These are phyloP conservation scores for Drosophila baimaii DNA, from an alignment of 1,140 invertebrate genomes.

Conservation along the genomic window DNA sequence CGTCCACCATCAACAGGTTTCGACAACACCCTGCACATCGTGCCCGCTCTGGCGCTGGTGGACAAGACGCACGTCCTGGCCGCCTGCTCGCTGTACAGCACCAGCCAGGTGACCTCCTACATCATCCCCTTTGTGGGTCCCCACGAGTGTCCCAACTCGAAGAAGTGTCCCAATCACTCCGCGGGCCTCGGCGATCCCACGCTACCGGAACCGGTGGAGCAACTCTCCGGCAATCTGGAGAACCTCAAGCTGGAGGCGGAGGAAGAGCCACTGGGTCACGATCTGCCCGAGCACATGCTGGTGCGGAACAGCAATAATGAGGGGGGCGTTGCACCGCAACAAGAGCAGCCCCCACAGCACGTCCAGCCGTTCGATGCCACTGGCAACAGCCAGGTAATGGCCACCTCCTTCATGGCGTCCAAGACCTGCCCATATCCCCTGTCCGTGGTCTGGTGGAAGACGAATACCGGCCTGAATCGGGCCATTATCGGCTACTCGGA, in stretches of 20 bases:
- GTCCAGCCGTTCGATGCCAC: constrained; percentile 85
- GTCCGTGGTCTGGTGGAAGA: constrained; percentile 90
- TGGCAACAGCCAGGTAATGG: constrained; percentile 84
- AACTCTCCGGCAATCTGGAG: constrained; percentile 47
- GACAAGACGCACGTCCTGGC: constrained; percentile 60
- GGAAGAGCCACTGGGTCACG: constrained; percentile 66
- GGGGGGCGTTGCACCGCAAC: no score
- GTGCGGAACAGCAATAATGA: constrained; percentile 44
- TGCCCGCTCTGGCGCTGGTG: constrained; percentile 77
- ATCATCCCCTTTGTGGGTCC: constrained; percentile 84
- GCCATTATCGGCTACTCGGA: constrained; percentile 90
- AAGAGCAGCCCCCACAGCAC: constrained; percentile 21
- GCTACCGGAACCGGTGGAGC: constrained; percentile 34
- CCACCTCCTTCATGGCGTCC: constrained; percentile 85
- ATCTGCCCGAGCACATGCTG: constrained; percentile 74
- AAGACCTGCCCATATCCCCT: constrained; percentile 86
- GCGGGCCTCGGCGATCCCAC: constrained; percentile 16
- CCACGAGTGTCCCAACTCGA: constrained; percentile 83
- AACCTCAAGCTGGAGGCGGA: constrained; percentile 38
- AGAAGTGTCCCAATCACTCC: constrained; percentile 80
- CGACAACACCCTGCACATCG: constrained; percentile 84
- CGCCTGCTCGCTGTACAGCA: constrained; percentile 63
- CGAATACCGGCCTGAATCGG: constrained; percentile 85
- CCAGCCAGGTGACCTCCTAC: constrained; percentile 81
- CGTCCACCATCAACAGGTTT: constrained; percentile 77